phyloP scores from a whole-genome alignment of 2,113 vertebrate species.

The Dolichallabes microphthalmus region DNA sequence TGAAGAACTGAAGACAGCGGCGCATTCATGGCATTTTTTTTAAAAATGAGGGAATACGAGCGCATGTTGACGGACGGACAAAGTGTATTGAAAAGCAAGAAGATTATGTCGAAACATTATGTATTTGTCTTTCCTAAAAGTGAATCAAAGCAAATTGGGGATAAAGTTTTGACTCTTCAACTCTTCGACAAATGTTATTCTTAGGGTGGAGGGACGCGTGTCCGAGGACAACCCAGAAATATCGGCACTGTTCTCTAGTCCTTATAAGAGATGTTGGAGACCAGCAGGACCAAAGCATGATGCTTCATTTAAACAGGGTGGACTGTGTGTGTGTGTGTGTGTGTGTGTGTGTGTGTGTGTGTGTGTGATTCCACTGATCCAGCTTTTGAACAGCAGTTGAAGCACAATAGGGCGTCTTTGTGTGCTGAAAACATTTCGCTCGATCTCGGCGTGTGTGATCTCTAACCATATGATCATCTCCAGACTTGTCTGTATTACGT shows the following conservation, averaged over 20 bases:
- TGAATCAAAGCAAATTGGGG: too few relatives aligned
- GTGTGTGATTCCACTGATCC: neutral
- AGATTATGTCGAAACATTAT: too few relatives aligned
- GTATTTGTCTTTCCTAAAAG: too few relatives aligned
- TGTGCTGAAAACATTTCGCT: neutral
- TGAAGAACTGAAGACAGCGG: too few relatives aligned
- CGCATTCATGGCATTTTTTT: too few relatives aligned
- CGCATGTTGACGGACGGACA: too few relatives aligned
- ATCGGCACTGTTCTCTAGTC: slow-evolving; percentile 39
- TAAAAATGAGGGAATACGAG: too few relatives aligned
- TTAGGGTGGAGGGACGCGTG: slow-evolving; percentile 12
- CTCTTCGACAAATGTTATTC: slow-evolving; percentile 44
- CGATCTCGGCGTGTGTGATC: neutral
- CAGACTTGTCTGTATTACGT: neutral
- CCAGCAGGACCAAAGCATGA: neutral
- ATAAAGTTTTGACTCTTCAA: too few relatives aligned
- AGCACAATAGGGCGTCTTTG: neutral
- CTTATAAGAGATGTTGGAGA: slow-evolving; percentile 16
- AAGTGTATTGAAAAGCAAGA: too few relatives aligned
- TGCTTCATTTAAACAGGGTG: slow-evolving; percentile 20
- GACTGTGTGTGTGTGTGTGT: neutral
- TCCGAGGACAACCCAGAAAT: slow-evolving; percentile 15
- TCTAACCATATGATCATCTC: neutral
- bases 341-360: neutral
- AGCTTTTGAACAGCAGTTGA: neutral